Conservation (phyloP, 2,113 vertebrate genomes). For the Syngnathus scovelli region DNA sequence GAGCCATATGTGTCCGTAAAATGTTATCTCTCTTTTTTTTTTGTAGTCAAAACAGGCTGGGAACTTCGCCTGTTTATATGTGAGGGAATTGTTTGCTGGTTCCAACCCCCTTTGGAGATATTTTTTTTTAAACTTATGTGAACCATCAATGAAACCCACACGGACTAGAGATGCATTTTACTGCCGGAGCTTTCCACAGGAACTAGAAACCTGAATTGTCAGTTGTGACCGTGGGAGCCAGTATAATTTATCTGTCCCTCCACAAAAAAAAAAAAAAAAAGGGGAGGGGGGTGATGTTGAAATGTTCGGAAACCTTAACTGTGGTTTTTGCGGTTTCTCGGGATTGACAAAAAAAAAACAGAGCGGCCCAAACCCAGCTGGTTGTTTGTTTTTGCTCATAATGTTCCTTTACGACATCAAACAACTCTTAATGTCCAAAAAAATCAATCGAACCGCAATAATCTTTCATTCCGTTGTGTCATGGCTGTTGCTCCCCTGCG, state of each 20-base stretch:
- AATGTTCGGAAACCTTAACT: too few species aligned
- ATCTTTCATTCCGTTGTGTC: conserved; percentile 10
- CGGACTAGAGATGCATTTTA: background rate
- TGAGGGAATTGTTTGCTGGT: conserved; percentile 14
- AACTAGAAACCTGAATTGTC: background rate
- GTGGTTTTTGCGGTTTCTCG: background rate
- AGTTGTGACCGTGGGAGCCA: background rate
- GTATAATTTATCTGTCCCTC: background rate
- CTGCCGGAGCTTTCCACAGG: background rate
- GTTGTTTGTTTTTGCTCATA: background rate
- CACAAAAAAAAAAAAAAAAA: background rate
- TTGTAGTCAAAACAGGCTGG: background rate
- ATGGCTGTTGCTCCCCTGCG: background rate
- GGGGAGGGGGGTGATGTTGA: background rate
- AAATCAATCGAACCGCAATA: conserved; percentile 5
- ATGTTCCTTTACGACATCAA: background rate
- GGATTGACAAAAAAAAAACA: background rate
- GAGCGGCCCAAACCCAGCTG: background rate
- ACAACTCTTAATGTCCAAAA: background rate
- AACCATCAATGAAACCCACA: background rate
- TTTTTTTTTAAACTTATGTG: background rate
- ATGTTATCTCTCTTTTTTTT: background rate
- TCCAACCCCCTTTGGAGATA: background rate
- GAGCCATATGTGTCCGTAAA: conserved; percentile 16
- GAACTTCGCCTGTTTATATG: background rate